phyloP scores from a whole-genome alignment of 92 coral and sea anemone species.

The Paramuricea clavata region DNA sequence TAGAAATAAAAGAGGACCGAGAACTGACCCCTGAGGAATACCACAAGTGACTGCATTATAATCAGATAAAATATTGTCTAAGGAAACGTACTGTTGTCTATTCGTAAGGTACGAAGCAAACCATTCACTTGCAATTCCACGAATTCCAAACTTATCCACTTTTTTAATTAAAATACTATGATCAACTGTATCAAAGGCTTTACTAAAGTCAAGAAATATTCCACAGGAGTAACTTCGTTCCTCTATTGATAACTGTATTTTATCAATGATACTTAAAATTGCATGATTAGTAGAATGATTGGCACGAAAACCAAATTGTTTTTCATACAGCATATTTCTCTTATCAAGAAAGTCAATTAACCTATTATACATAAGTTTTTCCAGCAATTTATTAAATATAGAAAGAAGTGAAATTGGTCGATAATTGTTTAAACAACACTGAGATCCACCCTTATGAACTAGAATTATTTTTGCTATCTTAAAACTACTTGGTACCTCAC shows the following conservation, averaged over 20 bases:
- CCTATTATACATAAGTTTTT: conserved; percentile 39
- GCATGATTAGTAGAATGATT: conserved; percentile 26
- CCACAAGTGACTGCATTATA: conserved; percentile 48
- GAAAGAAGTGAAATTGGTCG: conserved; percentile 38
- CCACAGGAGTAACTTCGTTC: conserved; percentile 13
- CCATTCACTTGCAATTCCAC: not conserved
- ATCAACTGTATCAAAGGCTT: conserved; percentile 3
- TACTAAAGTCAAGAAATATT: conserved; percentile 17
- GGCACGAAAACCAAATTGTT: conserved; percentile 39
- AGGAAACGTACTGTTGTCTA: not conserved
- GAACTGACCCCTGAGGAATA: conserved; percentile 65
- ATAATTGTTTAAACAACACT: not conserved
- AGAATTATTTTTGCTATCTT: conserved; percentile 51
- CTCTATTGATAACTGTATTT: not conserved
- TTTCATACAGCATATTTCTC: conserved; percentile 16
- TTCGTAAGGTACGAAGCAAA: not conserved
- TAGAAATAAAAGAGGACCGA: conserved; percentile 64
- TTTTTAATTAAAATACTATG: not conserved
- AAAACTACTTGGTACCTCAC: conserved; percentile 50
- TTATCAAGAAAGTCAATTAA: not conserved
- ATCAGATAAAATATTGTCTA: conserved; percentile 4
- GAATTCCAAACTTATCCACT: not conserved
- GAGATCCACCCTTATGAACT: conserved; percentile 45
- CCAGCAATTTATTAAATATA: conserved; percentile 11
- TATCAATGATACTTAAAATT: not conserved